Percentiles rank a stretch among this genome's conserved stretches.
Evolutionary conservation across 2,797 vertebrate genomes (phyloP).

Genomic region (Gadopsis bispinosus): DNA sequence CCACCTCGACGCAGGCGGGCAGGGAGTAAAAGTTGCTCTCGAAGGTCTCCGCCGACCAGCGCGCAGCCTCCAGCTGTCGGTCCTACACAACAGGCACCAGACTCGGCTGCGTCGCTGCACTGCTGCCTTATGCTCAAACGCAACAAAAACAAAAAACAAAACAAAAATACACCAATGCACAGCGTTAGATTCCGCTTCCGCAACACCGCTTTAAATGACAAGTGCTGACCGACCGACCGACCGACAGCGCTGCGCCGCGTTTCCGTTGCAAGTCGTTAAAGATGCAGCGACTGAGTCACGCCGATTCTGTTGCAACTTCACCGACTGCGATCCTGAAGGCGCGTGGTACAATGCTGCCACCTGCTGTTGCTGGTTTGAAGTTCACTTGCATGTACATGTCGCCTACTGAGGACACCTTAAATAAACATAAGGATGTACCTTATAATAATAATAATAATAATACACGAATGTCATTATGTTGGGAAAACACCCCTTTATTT

Average conservation of each 20-base stretch:
- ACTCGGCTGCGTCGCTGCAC: too few relatives aligned
- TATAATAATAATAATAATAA: neutral
- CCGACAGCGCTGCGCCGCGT: conserved; percentile 7
- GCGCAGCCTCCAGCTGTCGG: too few relatives aligned
- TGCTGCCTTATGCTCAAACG: too few relatives aligned
- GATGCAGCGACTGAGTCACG: conserved; percentile 68
- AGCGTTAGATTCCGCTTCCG: fast-evolving
- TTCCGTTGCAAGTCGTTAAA: conserved; percentile 61
- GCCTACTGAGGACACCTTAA: too few relatives aligned
- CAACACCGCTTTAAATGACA: neutral
- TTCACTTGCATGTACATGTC: neutral
- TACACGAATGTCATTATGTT: neutral
- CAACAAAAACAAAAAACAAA: too few relatives aligned
- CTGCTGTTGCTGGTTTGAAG: conserved; percentile 53
- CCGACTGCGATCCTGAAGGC: neutral
- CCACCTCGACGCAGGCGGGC: too few relatives aligned
- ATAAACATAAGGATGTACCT: too few relatives aligned
- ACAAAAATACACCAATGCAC: too few relatives aligned
- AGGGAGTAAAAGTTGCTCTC: too few relatives aligned
- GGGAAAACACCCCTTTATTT: neutral
- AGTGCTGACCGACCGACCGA: neutral
- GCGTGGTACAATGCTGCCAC: conserved; percentile 60
- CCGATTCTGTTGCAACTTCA: conserved; percentile 61
- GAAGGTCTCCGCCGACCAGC: too few relatives aligned
- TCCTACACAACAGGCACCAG: too few relatives aligned